Percentiles rank a stretch among this genome's conserved stretches.
phyloP scores from a whole-genome alignment of 2,888 invertebrate genomes.

The Endomychus coccineus region DNA sequence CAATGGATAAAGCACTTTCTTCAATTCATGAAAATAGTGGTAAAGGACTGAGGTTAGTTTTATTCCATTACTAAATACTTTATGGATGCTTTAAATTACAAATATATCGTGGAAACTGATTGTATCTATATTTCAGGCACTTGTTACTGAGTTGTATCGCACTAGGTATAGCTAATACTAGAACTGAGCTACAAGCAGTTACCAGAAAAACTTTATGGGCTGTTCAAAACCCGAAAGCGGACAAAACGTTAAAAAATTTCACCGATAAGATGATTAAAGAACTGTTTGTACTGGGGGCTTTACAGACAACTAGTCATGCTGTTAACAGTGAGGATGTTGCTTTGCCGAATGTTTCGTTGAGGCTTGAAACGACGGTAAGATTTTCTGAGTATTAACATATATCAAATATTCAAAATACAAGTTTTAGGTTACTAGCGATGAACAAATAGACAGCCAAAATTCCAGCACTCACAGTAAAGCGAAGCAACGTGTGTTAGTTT shows the following conservation, averaged over 20 bases:
- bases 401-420: constrained; percentile 1
- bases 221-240: constrained; percentile 50
- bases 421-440: background rate
- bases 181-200: constrained; percentile 48
- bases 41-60: constrained; percentile 45
- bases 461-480: constrained; percentile 5
- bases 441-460: background rate
- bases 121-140: constrained; percentile 37
- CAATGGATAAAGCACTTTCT: constrained; percentile 61
- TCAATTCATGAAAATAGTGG: constrained; percentile 49
- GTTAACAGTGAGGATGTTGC: constrained; percentile 17
- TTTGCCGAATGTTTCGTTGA: constrained; percentile 31
- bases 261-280: constrained; percentile 43
- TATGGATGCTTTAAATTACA: background rate
- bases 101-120: background rate
- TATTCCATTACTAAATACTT: too few species aligned
- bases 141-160: constrained; percentile 64
- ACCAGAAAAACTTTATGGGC: constrained; percentile 56
- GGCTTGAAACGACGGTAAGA: constrained; percentile 26
- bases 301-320: constrained; percentile 30
- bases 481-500: constrained; percentile 12
- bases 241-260: constrained; percentile 41
- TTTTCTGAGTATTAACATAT: background rate
- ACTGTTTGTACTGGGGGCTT: constrained; percentile 45
- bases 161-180: constrained; percentile 53